Conservation (phyloP, 2,113 vertebrate species). For the Lagopus leucura region DNA sequence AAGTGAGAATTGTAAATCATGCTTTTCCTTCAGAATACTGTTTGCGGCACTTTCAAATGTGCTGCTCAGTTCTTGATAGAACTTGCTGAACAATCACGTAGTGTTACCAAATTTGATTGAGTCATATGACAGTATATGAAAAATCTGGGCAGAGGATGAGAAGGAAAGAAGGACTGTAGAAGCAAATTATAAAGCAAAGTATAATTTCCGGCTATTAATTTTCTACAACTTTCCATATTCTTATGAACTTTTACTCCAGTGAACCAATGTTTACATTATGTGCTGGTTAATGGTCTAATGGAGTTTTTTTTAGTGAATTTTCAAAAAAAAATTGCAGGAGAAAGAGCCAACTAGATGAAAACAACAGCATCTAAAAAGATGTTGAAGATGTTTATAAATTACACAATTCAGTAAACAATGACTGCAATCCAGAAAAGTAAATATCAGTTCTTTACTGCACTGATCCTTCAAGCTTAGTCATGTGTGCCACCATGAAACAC, state of each 20-base stretch:
- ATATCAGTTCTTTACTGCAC: conserved; percentile 31
- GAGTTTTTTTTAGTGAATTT: not conserved
- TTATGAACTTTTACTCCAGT: not conserved
- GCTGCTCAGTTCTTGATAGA: not conserved
- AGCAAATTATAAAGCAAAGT: not conserved
- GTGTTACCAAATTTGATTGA: not conserved
- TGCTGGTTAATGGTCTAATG: not conserved
- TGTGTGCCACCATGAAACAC: conserved; percentile 34
- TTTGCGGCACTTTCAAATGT: not conserved
- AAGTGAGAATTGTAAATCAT: not conserved
- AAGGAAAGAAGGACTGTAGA: no score
- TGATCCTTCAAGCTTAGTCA: conserved; percentile 35
- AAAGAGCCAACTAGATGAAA: not conserved
- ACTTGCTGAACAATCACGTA: not conserved
- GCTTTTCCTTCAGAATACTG: not conserved
- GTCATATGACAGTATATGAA: not conserved
- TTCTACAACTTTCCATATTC: not conserved
- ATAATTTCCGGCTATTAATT: not conserved
- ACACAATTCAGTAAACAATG: conserved; percentile 1
- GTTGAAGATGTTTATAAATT: conserved; percentile 6
- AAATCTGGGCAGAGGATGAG: accelerated
- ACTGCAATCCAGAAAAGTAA: conserved; percentile 1
- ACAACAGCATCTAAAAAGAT: not conserved
- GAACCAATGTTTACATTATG: not conserved
- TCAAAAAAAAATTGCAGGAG: not conserved